Base-by-base conservation (phyloP, 2,113 vertebrate genomes). In the Vulpes vulpes region DNA sequence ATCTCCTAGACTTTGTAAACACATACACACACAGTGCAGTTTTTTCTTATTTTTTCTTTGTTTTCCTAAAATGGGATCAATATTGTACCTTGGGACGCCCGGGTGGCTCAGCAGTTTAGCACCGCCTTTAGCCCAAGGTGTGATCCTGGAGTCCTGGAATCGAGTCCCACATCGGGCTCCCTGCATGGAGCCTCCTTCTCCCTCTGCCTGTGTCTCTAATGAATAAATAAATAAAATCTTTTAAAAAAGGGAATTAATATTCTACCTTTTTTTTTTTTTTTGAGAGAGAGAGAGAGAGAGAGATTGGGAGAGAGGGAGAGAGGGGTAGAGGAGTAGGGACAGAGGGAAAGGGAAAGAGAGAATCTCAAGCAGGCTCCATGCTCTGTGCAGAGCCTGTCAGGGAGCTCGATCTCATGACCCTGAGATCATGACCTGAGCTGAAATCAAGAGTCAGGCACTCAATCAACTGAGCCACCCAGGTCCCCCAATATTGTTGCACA, bases 41-140 rank as follows among this genome's bases (percentile, higher is more conserved):
- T n/a, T 88, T 35, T 80, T 69, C 62, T n/a, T 30, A 25, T 19
- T 71, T 90, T 59, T 53, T 92, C 25, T 93, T 89, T 64, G 59
- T 80, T 79, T 92, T 69, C 64, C 27, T 84, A 67, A 95, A 85
- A 60, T 30, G 22, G 81, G 86, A 84, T 62, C 57, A 76, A 67
- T 35, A 59, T 11, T 55, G 59, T 43, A 35, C 43, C 43, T 43
- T 1, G 43, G 43, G 43, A 43, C 43, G 43, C 43, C 6, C 7
- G 43, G 43, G 43, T 43, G 43, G 43, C 43, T 7, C 43, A 43
- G 43, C 43, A 43, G 43, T 43, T 43, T 43, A 43, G 43, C 43
- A 6, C 43, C 43, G 43, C 43, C 43, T 43, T 43, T 43, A 43
- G 43, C 43, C 43, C 43, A 43, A 7, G 43, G 43, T 43, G 43